A percentile compares a stretch with the other conserved stretches of the same genome.
Conservation (phyloP, 2,888 invertebrate genomes). For the Agelastica alni region DNA sequence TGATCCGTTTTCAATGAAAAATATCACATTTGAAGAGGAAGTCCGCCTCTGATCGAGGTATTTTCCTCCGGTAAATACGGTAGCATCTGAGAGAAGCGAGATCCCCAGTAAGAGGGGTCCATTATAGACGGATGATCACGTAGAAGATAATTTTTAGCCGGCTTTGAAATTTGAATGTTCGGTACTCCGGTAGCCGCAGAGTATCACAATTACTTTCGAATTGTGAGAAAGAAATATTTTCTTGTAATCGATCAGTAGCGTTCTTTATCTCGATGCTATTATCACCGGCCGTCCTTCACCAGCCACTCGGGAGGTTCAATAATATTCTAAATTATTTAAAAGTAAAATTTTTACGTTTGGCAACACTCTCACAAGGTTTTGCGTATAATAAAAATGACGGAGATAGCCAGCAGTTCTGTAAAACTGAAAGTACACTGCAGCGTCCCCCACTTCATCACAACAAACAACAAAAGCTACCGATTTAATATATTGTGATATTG, state of each 20-base stretch:
- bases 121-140: constrained; percentile 39
- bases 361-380: too few species aligned
- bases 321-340: too few species aligned
- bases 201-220: constrained; percentile 54
- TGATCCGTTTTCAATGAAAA: background rate
- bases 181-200: constrained; percentile 45
- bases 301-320: too few species aligned
- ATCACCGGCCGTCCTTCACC: too few species aligned
- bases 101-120: background rate
- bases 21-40: background rate
- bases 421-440: too few species aligned
- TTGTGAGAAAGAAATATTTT: constrained; percentile 49
- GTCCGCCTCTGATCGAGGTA: constrained; percentile 1
- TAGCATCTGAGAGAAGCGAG: constrained; percentile 12
- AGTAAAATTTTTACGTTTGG: too few species aligned
- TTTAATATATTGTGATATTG: too few species aligned
- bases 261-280: too few species aligned
- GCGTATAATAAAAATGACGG: too few species aligned
- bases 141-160: constrained; percentile 45
- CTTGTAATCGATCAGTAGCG: constrained; percentile 13
- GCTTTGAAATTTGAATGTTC: constrained; percentile 44
- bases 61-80: constrained; percentile 16
- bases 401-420: too few species aligned
- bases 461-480: too few species aligned
- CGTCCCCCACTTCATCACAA: too few species aligned